Evolutionary conservation across 2,888 invertebrate species (phyloP), one percentile per base, ranked within the genome.

Genomic region (Nemotelus pantherinus): DNA sequence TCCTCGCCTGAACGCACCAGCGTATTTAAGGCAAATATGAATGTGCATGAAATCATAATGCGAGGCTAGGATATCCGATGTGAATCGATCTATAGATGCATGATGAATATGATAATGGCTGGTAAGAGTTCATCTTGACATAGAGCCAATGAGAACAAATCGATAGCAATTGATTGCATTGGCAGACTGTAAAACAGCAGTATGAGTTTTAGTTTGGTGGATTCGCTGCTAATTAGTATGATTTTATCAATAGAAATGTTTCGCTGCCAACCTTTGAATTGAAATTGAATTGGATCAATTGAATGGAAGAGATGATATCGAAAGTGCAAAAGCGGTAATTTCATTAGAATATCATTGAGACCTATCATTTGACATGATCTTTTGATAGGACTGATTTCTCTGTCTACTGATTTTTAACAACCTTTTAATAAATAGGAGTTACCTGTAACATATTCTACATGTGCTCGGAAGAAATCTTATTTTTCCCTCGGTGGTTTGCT

Each of bases 1-100:
- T 25, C 25, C 25, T 25, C 25, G 25, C 5, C 10, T 50, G 10
- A 7, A 50, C 10, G 7, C 50, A 50, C 10, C 5, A 5, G 50
- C 10, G 10, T 50, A 50, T 50, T 7, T 50, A 57, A 2, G 1
- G 10, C 10, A 4, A 57, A 4, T 9, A 57, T 25, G 10, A 9
- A 57, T 10, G 10, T 7, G 63, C 43, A 43, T 63, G 43, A 9
- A 63, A 41, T 63, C 43, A 41, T 63, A 41, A 63, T 63, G 63
- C 63, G 43, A 25, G 7, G 63, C 39, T 41, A 63, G 63, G 63
- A 63, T 63, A 63, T 63, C 63, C 63, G 63, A 63, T 63, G 41
- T 39, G 63, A 63, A 63, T 43, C 39, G 39, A 63, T 63, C 63
- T 25, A 25, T 25, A 25, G 25, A 25, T 25, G 25, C 43, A 63